Conservation (phyloP, 2,797 vertebrate genomes). For the Galago senegalensis region DNA sequence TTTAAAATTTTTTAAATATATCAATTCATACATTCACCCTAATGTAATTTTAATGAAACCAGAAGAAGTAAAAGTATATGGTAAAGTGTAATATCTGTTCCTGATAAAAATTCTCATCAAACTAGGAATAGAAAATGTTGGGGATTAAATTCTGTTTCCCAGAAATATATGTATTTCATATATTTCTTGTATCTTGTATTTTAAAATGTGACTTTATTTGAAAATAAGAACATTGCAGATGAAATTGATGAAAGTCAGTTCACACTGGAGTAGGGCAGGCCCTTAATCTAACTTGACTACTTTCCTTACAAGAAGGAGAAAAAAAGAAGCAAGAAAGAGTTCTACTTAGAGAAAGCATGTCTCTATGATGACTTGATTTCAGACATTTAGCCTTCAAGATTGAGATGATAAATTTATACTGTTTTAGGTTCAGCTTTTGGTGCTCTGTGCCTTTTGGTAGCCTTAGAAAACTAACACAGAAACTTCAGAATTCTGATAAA, state of each 20-base stretch:
- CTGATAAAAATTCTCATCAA: background rate
- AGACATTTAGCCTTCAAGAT: background rate
- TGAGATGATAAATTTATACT: background rate
- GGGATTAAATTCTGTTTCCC: background rate
- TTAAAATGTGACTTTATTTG: background rate
- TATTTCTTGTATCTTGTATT: background rate
- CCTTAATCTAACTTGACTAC: background rate
- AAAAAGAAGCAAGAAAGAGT: background rate
- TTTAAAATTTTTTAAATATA: background rate
- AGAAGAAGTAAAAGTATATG: background rate
- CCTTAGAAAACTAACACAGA: background rate
- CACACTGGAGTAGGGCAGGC: background rate
- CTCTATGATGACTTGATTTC: background rate
- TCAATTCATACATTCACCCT: background rate
- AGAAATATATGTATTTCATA: background rate
- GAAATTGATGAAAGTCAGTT: background rate
- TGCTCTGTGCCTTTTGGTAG: background rate
- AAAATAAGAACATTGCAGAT: background rate
- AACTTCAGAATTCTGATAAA: too few species aligned
- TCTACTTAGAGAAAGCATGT: background rate
- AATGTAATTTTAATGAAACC: background rate
- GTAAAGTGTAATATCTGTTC: background rate
- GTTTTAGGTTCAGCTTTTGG: background rate
- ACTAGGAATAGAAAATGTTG: background rate
- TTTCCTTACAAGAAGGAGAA: background rate